phyloP scores from a whole-genome alignment of 2,888 invertebrate genomes.

The Diarsia mendica region DNA sequence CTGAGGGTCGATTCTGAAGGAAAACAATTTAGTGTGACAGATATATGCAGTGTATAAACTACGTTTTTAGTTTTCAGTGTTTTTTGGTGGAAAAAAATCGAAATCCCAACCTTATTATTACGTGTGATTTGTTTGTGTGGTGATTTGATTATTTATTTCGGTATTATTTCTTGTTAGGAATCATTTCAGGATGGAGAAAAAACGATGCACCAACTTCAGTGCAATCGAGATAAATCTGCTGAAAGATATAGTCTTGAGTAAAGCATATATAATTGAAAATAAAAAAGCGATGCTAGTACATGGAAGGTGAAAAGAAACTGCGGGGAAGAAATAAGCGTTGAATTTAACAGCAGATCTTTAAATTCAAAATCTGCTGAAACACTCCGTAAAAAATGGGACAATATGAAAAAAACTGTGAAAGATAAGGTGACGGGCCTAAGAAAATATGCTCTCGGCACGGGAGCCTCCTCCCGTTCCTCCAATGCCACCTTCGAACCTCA shows the following conservation, averaged over 20 bases:
- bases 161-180: neutral
- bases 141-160: too few relatives aligned
- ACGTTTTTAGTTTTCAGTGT: conserved; percentile 56
- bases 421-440: neutral
- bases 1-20: conserved; percentile 23
- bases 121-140: conserved; percentile 4
- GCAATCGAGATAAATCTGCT: neutral
- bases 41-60: conserved; percentile 54
- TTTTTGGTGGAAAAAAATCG: conserved; percentile 50
- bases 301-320: neutral
- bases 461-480: too few relatives aligned
- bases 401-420: neutral
- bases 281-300: neutral
- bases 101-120: conserved; percentile 62
- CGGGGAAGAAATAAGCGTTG: too few relatives aligned
- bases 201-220: neutral
- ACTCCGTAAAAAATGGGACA: neutral
- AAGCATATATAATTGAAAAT: neutral
- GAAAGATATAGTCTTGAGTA: neutral
- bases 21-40: conserved; percentile 25
- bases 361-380: neutral
- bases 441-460: neutral
- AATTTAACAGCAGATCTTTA: neutral
- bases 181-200: neutral
- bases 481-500: neutral